Base-by-base conservation (phyloP, 1,140 invertebrate species). In the Frieseomelitta varia region DNA sequence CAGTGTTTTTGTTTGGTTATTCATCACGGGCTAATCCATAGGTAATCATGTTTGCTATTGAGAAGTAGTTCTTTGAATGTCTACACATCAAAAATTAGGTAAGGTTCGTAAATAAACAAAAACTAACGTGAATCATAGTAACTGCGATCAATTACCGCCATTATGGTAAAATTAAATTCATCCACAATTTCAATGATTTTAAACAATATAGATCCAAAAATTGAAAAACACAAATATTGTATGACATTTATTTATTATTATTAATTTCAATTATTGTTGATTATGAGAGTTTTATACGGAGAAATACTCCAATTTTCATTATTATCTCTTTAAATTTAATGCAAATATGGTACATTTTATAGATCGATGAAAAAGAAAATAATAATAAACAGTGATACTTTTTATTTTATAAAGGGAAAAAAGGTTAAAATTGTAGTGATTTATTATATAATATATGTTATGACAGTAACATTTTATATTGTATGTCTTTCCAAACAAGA, bases 1-100 rank as follows among this genome's bases (percentile, higher is more conserved):
- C 82, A 81, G 81, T 90, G 75, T 90, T 90, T 78, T 82, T 84
- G 82, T 88, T 87, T 78, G 82, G 21, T 90, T 89, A 68, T 83
- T 80, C 53, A 72, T 77, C 79, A 74, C 63, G 61, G 73, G 21
- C 12, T 75, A 72, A 39, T 58, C n/a, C 30, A 68, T 78, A 58
- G 21, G 27, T 63, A 19, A 68, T 55, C 51, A 81, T 79, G 68
- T 34, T 55, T 6, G 11, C 47, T 21, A 55, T 19, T n/a, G 4
- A 56, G 21, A 58, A 51, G n/a, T 14, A 30, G n/a, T 75, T 58
- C 53, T 39, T n/a, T 34, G 69, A 69, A 77, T 58, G 51, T 79
- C 47, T 68, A 19, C 21, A 10, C 51, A 55, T 27, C 14, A 68
- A 34, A 27, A 67, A 87, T 80, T 87, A 87, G 85, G 85, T 87